These are phyloP conservation scores for Acropternis orthonyx DNA, from an alignment of 2,797 vertebrate genomes.

Conservation along the genomic window DNA sequence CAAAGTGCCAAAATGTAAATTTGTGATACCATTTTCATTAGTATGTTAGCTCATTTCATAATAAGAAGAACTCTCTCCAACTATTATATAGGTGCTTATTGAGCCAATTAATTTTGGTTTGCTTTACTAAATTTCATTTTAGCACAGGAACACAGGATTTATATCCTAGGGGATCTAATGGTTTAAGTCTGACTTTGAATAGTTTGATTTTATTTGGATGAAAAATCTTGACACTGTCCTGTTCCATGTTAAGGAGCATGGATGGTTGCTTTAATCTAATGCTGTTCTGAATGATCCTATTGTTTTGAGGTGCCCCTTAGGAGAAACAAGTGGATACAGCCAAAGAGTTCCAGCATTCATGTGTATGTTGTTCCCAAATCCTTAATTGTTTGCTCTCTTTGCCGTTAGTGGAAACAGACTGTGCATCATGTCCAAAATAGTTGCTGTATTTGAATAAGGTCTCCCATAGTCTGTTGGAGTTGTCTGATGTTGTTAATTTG, in stretches of 20 bases:
- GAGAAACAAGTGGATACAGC: background rate
- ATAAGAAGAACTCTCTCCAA: background rate
- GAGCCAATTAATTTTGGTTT: background rate
- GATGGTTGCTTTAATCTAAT: background rate
- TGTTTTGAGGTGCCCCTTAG: background rate
- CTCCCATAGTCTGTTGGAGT: background rate
- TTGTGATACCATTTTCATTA: constrained; percentile 33
- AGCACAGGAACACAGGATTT: background rate
- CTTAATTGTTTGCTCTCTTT: background rate
- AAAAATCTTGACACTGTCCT: background rate
- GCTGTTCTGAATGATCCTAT: background rate
- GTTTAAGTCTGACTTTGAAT: background rate
- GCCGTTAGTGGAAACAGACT: background rate
- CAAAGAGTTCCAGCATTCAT: background rate
- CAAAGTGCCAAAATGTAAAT: constrained; percentile 2
- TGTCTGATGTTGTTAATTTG: background rate
- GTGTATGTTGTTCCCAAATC: background rate
- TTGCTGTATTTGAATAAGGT: background rate
- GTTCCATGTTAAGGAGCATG: background rate
- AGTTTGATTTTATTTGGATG: background rate
- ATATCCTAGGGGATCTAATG: background rate
- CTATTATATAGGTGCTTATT: background rate
- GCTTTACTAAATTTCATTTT: background rate
- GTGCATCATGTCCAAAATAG: background rate
- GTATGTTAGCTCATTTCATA: background rate